These are phyloP conservation scores for Cebidichthys violaceus DNA, from an alignment of 2,113 vertebrate species.

Conservation along the genomic window DNA sequence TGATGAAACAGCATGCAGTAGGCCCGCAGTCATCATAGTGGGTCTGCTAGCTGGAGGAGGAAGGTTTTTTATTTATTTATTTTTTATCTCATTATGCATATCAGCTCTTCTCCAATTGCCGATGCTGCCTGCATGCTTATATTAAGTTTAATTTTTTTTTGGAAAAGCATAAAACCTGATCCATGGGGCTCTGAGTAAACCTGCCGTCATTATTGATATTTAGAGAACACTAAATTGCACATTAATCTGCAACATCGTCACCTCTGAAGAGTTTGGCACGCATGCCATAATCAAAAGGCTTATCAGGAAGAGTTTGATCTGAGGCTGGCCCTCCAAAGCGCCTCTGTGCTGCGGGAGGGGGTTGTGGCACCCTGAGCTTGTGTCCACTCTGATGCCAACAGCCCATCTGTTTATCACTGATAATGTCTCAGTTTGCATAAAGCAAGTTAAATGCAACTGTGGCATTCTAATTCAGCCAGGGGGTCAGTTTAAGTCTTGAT, in stretches of 20 bases:
- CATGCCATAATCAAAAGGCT: slow-evolving; percentile 33
- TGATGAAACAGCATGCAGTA: background rate
- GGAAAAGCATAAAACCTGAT: background rate
- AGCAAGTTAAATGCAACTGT: slow-evolving; percentile 40
- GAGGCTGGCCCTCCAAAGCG: slow-evolving; percentile 25
- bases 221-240: slow-evolving; percentile 4
- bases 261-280: slow-evolving; percentile 26
- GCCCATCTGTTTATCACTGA: slow-evolving; percentile 60
- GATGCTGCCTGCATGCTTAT: slow-evolving; percentile 16
- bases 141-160: slow-evolving; percentile 16
- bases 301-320: slow-evolving; percentile 42
- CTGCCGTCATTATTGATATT: background rate
- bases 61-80: background rate
- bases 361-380: slow-evolving; percentile 18
- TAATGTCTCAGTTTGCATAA: slow-evolving; percentile 52
- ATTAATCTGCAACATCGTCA: slow-evolving; percentile 25
- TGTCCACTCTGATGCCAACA: slow-evolving; percentile 36
- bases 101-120: slow-evolving; percentile 24
- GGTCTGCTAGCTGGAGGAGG: slow-evolving; percentile 6
- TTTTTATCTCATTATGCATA: slow-evolving; percentile 11
- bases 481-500: slow-evolving; percentile 19
- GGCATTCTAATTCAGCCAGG: slow-evolving; percentile 36
- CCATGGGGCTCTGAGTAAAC: background rate
- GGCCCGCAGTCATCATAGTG: slow-evolving; percentile 20
- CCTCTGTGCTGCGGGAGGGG: slow-evolving; percentile 4